Base-by-base conservation (phyloP, 2,113 vertebrate genomes). In the Chaetodon trifascialis region DNA sequence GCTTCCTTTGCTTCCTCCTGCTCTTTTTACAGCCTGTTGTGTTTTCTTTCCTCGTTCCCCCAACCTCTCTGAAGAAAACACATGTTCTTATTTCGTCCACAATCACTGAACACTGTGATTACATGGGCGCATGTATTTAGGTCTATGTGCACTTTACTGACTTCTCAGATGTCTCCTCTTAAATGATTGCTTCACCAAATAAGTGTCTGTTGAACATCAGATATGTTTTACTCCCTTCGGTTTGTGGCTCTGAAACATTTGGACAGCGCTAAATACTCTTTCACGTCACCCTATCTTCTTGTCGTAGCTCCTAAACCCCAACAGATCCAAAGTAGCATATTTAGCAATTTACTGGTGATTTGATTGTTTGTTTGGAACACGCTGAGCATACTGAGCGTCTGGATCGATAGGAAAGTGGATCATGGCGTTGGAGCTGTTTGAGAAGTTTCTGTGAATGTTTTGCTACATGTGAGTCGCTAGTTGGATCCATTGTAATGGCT, bases 1-100 rank as follows among this genome's bases (percentile, higher is more conserved):
- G 79, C 82, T 75, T 47, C 16, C 69, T 80, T 78, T 73, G n/a
- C n/a, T n/a, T n/a, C n/a, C 36, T 55, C 62, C 63, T 42, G 58
- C 73, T 87, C 47, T 79, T 86, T 30, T 73, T 65, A 25, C 80
- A 71, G 89, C 71, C 76, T 42, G 36, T 76, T 72, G 62, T 59
- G 47, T 77, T 74, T 63, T 64, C 56, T 21, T 38, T 60, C 65
- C 55, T 66, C 46, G 34, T 55, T 47, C 52, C 15, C 67, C 21
- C 11, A 7, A 10, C 34, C 42, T 78, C 30, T 66, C 19, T 67
- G 46, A 64, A 64, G 47, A 66, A 80, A 74, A 77, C 65, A 73
- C 72, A 64, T 14, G 55, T 51, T 64, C 8, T 14, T 49, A 86
- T 76, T 68, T 49, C 36, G 56, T 44, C 19, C 77, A 66, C 23